A percentile compares a stretch with the other conserved stretches of the same genome.
phyloP scores from a whole-genome alignment of 2,888 invertebrate species.

The Microctonus brassicae region DNA sequence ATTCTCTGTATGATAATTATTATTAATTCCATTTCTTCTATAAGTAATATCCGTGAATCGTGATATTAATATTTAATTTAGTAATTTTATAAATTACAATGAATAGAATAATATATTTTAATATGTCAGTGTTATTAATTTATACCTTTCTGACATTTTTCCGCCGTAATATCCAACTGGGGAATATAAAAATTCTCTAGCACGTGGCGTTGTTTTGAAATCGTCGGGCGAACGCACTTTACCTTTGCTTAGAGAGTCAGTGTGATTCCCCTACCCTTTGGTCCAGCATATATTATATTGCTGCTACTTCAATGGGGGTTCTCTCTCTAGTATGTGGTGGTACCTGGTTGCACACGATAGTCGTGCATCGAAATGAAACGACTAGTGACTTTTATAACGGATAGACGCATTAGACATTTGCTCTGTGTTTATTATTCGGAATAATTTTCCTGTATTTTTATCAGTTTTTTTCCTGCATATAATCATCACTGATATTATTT shows the following conservation, averaged over 20 bases:
- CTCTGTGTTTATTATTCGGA: neutral
- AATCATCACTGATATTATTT: too few relatives aligned
- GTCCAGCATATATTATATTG: conserved; percentile 6
- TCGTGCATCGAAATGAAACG: conserved; percentile 33
- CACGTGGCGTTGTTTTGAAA: conserved; percentile 59
- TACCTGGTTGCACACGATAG: conserved; percentile 12
- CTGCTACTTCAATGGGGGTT: conserved; percentile 32
- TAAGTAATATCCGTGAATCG: too few relatives aligned
- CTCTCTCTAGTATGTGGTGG: conserved; percentile 33
- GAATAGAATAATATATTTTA: too few relatives aligned
- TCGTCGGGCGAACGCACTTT: conserved; percentile 30
- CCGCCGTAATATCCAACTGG: neutral
- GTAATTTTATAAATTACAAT: too few relatives aligned
- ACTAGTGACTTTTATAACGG: conserved; percentile 45
- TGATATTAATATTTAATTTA: too few relatives aligned
- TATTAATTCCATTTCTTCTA: too few relatives aligned
- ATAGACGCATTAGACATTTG: conserved; percentile 33
- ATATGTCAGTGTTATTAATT: conserved; percentile 43
- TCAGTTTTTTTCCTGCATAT: neutral
- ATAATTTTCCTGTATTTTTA: neutral
- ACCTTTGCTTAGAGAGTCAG: neutral
- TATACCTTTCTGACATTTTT: neutral
- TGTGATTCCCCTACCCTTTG: conserved; percentile 40
- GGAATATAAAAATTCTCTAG: conserved; percentile 36
- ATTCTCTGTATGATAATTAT: too few relatives aligned